Evolutionary conservation across 1,140 invertebrate genomes (phyloP).

Genomic region (Dreissena rostriformis): DNA sequence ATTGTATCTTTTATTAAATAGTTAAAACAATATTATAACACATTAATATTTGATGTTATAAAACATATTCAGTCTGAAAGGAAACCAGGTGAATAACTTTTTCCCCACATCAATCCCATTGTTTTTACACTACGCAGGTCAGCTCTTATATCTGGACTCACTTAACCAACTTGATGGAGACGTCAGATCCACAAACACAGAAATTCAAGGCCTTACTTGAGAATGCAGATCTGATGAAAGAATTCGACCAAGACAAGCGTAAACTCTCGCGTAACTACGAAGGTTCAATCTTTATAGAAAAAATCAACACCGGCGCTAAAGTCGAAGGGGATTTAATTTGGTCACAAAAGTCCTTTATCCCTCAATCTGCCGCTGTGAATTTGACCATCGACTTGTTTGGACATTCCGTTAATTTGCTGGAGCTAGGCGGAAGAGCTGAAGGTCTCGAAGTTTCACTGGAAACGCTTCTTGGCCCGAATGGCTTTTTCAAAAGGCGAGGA

Average conservation of each 20-base stretch:
- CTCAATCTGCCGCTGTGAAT: slow-evolving; percentile 90
- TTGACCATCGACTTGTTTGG: slow-evolving; percentile 94
- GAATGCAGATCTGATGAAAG: slow-evolving; percentile 87
- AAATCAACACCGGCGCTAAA: slow-evolving; percentile 73
- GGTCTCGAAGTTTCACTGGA: slow-evolving; percentile 93
- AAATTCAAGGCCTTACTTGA: slow-evolving; percentile 92
- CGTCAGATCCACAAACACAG: slow-evolving; percentile 90
- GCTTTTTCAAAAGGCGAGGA: slow-evolving; percentile 62
- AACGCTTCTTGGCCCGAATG: slow-evolving; percentile 86
- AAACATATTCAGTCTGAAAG: no score
- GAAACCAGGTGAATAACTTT: no score
- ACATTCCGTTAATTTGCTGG: slow-evolving; percentile 91
- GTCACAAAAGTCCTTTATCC: slow-evolving; percentile 93
- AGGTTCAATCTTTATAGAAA: slow-evolving; percentile 77
- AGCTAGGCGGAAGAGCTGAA: slow-evolving; percentile 91
- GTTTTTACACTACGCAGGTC: slow-evolving; percentile 81
- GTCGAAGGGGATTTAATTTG: slow-evolving; percentile 87
- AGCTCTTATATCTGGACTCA: slow-evolving; percentile 97
- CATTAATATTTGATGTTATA: no score
- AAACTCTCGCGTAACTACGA: slow-evolving; percentile 95
- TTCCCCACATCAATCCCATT: neutral
- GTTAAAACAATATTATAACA: no score
- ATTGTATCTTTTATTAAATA: no score
- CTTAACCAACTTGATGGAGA: slow-evolving; percentile 92
- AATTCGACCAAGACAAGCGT: slow-evolving; percentile 90